phyloP scores from a whole-genome alignment of 2,888 invertebrate genomes.

The Metalampra italica region DNA sequence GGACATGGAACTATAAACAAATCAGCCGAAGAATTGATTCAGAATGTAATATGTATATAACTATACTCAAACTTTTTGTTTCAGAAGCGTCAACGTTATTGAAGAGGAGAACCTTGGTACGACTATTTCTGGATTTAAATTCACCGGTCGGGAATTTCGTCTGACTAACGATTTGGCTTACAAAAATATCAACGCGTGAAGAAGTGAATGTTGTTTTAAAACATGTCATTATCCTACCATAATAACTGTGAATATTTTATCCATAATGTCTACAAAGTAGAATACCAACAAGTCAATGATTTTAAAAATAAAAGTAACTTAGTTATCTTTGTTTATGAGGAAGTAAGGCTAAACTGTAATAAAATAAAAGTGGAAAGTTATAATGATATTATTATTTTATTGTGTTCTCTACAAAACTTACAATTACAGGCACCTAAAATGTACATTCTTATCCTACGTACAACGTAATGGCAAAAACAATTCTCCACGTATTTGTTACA shows the following conservation, averaged over 20 bases:
- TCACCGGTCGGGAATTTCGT: slow-evolving; percentile 30
- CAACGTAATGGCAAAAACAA: slow-evolving; percentile 73
- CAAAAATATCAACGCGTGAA: slow-evolving; percentile 52
- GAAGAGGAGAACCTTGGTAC: slow-evolving; percentile 52
- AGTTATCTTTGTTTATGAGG: too few relatives aligned
- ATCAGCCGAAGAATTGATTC: too few relatives aligned
- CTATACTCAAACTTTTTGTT: slow-evolving; percentile 16
- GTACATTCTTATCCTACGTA: slow-evolving; percentile 75
- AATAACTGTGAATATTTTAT: background rate
- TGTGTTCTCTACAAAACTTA: slow-evolving; percentile 69
- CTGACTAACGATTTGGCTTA: slow-evolving; percentile 33
- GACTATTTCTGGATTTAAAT: slow-evolving; percentile 38
- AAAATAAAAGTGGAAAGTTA: slow-evolving; percentile 8
- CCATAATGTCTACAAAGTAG: too few relatives aligned
- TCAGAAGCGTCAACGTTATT: slow-evolving; percentile 51
- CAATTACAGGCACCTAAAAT: slow-evolving; percentile 71
- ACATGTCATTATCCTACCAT: background rate
- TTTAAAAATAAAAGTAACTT: too few relatives aligned
- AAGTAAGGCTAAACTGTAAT: too few relatives aligned
- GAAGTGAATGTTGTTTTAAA: slow-evolving; percentile 1
- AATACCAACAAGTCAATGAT: too few relatives aligned
- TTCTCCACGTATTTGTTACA: slow-evolving; percentile 52
- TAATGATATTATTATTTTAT: slow-evolving; percentile 42
- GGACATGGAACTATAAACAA: too few relatives aligned
- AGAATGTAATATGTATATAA: too few relatives aligned